These are phyloP conservation scores for Danio kyathit DNA, from an alignment of 2,797 vertebrate genomes.

Conservation along the genomic window DNA sequence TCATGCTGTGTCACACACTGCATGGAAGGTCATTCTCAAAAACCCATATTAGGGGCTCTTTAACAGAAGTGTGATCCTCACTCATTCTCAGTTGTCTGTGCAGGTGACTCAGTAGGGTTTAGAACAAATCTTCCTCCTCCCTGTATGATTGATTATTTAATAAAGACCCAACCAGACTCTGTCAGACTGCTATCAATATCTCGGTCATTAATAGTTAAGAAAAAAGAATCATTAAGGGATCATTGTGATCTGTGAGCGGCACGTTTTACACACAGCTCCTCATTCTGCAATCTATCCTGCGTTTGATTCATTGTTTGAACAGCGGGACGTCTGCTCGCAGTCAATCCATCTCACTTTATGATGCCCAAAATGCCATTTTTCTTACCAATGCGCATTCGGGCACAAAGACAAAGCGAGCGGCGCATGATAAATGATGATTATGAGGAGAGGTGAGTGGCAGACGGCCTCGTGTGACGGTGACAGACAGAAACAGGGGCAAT, in stretches of 20 bases:
- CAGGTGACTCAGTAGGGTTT: not conserved
- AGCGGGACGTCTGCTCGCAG: conserved; percentile 5
- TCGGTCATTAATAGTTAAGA: conserved; percentile 1
- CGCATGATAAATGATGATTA: conserved; percentile 35
- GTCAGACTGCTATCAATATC: conserved; percentile 7
- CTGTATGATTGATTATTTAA: not conserved
- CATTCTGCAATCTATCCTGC: not conserved
- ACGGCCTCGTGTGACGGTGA: conserved; percentile 18
- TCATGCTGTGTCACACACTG: too few relatives aligned
- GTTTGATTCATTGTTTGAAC: conserved; percentile 9
- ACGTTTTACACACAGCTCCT: conserved; percentile 1
- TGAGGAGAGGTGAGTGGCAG: conserved; percentile 21
- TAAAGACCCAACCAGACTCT: not conserved
- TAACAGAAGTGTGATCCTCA: not conserved
- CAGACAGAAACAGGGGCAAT: conserved; percentile 22
- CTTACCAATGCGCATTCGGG: conserved; percentile 23
- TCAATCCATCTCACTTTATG: conserved; percentile 42
- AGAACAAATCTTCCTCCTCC: not conserved
- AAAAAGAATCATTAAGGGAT: conserved; percentile 10
- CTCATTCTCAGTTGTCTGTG: not conserved
- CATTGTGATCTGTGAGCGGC: conserved; percentile 20
- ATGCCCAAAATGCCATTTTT: conserved; percentile 37
- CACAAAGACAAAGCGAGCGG: not conserved
- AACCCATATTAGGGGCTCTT: too few relatives aligned
- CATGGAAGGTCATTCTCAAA: too few relatives aligned